Base-by-base conservation (phyloP, 2,797 vertebrate genomes). In the Rallus crepitans region DNA sequence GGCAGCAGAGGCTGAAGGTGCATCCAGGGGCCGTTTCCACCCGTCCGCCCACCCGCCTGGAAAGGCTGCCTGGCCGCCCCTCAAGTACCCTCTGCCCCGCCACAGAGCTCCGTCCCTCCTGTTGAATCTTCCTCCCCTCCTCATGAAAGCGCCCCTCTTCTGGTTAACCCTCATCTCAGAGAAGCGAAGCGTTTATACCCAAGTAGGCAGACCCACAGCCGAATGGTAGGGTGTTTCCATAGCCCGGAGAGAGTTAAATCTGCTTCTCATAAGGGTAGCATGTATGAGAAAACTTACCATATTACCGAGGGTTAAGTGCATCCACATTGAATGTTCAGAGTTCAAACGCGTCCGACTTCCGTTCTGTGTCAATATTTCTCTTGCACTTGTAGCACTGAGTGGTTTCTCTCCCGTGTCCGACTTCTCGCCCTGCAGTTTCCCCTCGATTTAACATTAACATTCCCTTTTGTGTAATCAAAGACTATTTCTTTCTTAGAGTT, bases 361-460 rank as follows among this genome's bases (percentile, higher is more conserved):
- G 88, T 76, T 61, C 65, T 83, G 84, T 90, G 87, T 93, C 94
- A 89, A 89, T 96, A 92, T 93, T 93, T 90, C 15, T 6, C 56
- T 90, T 93, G 70, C 85, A 77, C 79, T 93, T 9, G 5, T 79
- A 42, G 59, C 66, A 82, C 4, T 84, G 90, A 96, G 63, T 53
- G 80, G 71, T 84, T 95, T 95, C 78, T 94, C 48, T 64, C 82
- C 65, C 17, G 6, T 90, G 27, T 89, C 71, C 56, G 64, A 68
- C 64, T 93, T 89, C 57, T 69, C 0, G 0, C 88, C 78, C 78
- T 85, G 45, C 45, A 61, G 81, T 89, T 95, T 92, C 83, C 65
- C 57, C 77, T 92, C 35, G 68, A 80, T 95, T 94, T 89, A 94
- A 89, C 68, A 45, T 94, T 89, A 94, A 89, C 68, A 45, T 27